These are phyloP conservation scores for Octonoba sinensis DNA, from an alignment of 2,888 invertebrate genomes.

Conservation along the genomic window DNA sequence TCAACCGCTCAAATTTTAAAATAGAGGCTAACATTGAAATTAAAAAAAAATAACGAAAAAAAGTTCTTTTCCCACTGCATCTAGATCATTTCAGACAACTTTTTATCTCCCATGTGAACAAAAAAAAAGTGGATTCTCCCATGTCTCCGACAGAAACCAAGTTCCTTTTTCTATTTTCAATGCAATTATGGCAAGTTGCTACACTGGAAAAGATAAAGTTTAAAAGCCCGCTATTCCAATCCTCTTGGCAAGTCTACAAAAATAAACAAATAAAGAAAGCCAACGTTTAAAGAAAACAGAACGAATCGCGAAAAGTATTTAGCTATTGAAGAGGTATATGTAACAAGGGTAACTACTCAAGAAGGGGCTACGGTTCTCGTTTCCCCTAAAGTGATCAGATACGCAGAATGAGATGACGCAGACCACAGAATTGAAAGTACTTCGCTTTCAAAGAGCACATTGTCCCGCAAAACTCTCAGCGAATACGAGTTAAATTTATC, in stretches of 20 bases:
- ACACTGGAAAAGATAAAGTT: conserved; percentile 6
- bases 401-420: conserved; percentile 49
- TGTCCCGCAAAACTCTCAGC: conserved; percentile 48
- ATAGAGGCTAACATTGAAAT: too few species aligned
- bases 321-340: conserved; percentile 48
- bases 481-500: conserved; percentile 61
- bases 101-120: too few species aligned
- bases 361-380: conserved; percentile 26
- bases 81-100: too few species aligned
- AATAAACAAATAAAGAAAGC: conserved; percentile 15
- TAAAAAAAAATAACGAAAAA: too few species aligned
- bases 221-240: conserved; percentile 7
- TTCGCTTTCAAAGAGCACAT: conserved; percentile 59
- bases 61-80: too few species aligned
- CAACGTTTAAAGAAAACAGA: conserved; percentile 9
- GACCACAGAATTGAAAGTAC: conserved; percentile 43
- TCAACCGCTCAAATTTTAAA: too few species aligned
- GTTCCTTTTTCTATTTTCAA: background rate
- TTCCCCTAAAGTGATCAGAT: conserved; percentile 30
- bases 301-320: conserved; percentile 31
- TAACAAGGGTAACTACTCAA: conserved; percentile 40
- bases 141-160: too few species aligned
- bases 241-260: conserved; percentile 41
- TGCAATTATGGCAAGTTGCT: conserved; percentile 12
- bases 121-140: too few species aligned